A percentile compares a stretch with the other conserved stretches of the same genome.
Evolutionary conservation across 1,140 invertebrate genomes (phyloP).

Genomic region (Copidosoma floridanum): DNA sequence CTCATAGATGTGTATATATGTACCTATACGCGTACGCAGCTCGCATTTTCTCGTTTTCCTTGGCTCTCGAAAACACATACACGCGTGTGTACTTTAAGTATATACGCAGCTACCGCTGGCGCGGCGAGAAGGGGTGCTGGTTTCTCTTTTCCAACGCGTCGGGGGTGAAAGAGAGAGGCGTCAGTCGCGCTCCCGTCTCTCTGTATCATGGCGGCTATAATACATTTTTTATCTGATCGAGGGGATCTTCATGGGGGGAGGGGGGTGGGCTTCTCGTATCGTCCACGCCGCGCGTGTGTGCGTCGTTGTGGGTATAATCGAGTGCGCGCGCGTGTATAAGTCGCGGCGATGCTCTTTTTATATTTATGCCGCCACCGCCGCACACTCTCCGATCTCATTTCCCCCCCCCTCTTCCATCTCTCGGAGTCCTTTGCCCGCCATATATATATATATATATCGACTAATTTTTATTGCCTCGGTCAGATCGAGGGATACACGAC

Average conservation of each 20-base stretch:
- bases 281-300: slow-evolving; percentile 12
- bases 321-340: slow-evolving; percentile 27
- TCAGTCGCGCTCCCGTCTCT: no score
- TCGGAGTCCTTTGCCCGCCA: no score
- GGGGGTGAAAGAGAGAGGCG: no score
- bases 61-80: no score
- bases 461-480: slow-evolving; percentile 28
- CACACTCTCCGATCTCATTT: slow-evolving; percentile 22
- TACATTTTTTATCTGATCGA: slow-evolving; percentile 60
- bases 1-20: no score
- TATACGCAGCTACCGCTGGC: no score
- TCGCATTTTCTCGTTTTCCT: slow-evolving; percentile 29
- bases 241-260: slow-evolving; percentile 56
- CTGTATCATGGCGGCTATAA: slow-evolving; percentile 57
- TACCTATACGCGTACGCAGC: slow-evolving; percentile 26
- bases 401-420: neutral
- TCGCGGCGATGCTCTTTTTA: slow-evolving; percentile 21
- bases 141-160: no score
- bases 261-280: neutral
- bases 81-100: no score
- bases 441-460: no score
- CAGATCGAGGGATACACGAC: slow-evolving; percentile 3
- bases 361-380: slow-evolving; percentile 13
- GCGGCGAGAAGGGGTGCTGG: no score
- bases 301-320: slow-evolving; percentile 27